A percentile compares a stretch with the other conserved stretches of the same genome.
Evolutionary conservation across 2,888 invertebrate genomes (phyloP).

Genomic region (Leptopilina syphax): DNA sequence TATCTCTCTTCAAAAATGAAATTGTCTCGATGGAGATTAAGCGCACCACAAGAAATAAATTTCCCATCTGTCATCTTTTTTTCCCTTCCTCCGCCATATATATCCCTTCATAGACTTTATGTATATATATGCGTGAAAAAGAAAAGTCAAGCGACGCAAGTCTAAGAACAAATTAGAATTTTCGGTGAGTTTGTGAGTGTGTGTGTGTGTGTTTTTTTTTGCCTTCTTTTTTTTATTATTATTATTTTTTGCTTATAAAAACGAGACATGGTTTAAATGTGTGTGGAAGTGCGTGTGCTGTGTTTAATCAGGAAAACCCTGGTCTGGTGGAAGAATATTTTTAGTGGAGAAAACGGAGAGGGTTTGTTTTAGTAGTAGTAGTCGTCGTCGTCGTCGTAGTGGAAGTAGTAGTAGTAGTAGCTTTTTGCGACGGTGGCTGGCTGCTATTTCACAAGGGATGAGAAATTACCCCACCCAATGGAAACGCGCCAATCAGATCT

Average conservation of each 20-base stretch:
- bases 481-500: constrained; percentile 69
- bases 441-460: constrained; percentile 58
- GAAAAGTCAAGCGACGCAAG: background rate
- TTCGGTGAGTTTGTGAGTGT: background rate
- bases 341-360: constrained; percentile 46
- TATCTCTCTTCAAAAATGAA: no score
- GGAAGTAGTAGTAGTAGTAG: background rate
- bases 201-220: no score
- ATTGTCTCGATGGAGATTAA: constrained; percentile 4
- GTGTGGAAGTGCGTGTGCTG: background rate
- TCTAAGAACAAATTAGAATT: constrained; percentile 23
- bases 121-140: background rate
- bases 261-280: background rate
- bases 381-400: no score
- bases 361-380: background rate
- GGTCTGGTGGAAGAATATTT: constrained; percentile 54
- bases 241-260: constrained; percentile 11
- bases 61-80: background rate
- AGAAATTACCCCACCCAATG: constrained; percentile 67
- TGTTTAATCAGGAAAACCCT: constrained; percentile 30
- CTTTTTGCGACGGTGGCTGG: constrained; percentile 54
- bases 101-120: no score
- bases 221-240: no score
- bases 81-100: no score
- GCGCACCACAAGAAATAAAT: background rate